Evolutionary conservation across 2,113 vertebrate genomes (phyloP).

Genomic region (Cyanistes caeruleus): DNA sequence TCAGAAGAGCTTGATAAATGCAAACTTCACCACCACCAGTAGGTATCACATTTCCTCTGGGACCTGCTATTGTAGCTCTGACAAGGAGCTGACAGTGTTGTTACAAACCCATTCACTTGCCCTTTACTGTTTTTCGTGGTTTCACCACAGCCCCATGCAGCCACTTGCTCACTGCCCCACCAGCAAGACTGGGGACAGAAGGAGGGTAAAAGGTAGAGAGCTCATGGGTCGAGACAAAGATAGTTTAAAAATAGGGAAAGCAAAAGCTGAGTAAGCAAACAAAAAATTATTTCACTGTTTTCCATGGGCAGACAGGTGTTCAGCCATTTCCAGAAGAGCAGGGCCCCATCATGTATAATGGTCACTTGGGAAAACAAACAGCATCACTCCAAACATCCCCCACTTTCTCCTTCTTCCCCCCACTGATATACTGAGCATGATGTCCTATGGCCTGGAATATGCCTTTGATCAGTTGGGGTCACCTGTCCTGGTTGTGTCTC

Average conservation of each 20-base stretch:
- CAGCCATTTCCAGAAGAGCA: background rate
- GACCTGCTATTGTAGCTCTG: background rate
- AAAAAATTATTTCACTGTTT: background rate
- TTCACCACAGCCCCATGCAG: background rate
- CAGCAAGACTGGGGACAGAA: background rate
- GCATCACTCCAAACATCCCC: background rate
- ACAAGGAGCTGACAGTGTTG: background rate
- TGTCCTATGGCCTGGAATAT: background rate
- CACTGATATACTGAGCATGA: background rate
- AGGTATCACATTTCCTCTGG: background rate
- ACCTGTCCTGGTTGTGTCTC: background rate
- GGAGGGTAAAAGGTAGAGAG: background rate
- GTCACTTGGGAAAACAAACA: background rate
- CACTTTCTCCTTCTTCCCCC: background rate
- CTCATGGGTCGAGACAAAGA: background rate
- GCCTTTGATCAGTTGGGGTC: background rate
- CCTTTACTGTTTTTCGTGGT: background rate
- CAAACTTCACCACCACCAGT: background rate
- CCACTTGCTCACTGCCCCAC: fast-evolving
- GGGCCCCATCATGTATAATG: fast-evolving
- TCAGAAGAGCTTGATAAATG: conserved; percentile 8
- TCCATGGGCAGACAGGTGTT: background rate
- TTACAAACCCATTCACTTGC: background rate
- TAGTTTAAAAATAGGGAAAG: background rate
- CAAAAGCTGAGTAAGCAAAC: background rate